Evolutionary conservation across 2,888 invertebrate species (phyloP), one percentile per base, ranked within the genome.

Genomic region (Pediacus dermestoides): DNA sequence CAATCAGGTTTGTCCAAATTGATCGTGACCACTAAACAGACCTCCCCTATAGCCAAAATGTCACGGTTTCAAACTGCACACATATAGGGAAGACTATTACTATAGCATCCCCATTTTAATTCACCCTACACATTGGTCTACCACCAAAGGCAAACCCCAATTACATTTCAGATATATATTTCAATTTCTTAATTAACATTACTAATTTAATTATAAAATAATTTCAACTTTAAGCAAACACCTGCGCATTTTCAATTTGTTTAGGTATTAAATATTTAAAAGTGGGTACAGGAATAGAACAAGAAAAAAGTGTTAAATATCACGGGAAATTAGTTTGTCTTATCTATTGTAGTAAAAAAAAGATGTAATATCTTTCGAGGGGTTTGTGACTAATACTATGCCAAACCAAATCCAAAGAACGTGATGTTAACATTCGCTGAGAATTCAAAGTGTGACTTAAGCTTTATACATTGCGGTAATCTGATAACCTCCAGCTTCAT

Each of bases 1-100:
- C 27, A 27, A 35, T 35, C 35, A n/a, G 14, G 18, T 28, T 25
- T 30, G 18, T 21, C 13, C 30, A 21, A 36, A 36, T 36, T 36
- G 30, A 28, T 14, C 21, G 36, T 36, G 30, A 36, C 22, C 13
- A 28, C 30, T n/a, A 28, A 21, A 21, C 28, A 26, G 22, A 30
- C 13, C 9, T 23, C 16, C 36, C 36, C 30, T 16, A 36, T 21
- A 27, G 10, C 30, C 36, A 18, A 36, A 35, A 36, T 28, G 36
- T 36, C 36, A 36, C 30, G 28, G 30, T 8, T 14, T 22, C 21
- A 28, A 30, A 30, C 36, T 22, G 31, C 36, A 30, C 28, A 36
- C 30, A 36, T 28, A 28, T 28, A 30, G 36, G 36, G 36, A 36
- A 11, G 21, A 28, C 12, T 11, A 28, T 14, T 28, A 28, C 14